Evolutionary conservation across 2,888 invertebrate species (phyloP).

Genomic region (Nomada ferruginata): DNA sequence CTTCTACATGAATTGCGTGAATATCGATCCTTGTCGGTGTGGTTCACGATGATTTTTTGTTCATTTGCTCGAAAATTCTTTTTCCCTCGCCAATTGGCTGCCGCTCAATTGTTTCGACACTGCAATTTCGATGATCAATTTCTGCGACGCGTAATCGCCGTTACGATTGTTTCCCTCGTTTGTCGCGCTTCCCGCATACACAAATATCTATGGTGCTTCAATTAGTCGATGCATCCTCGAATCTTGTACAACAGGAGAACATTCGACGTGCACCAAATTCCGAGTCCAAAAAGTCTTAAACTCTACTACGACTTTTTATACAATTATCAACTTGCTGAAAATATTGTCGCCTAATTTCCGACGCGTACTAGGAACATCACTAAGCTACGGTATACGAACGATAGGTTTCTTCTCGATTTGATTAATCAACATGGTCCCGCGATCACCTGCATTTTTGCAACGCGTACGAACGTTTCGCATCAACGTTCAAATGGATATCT

Average conservation of each 20-base stretch:
- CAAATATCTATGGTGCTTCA: constrained; percentile 3
- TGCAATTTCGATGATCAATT: not conserved
- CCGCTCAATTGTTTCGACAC: constrained; percentile 14
- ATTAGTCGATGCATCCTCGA: not conserved
- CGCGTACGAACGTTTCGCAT: not conserved
- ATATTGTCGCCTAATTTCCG: constrained; percentile 10
- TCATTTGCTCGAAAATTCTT: constrained; percentile 2
- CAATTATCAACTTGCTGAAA: not conserved
- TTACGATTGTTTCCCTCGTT: not conserved
- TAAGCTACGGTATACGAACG: constrained; percentile 25
- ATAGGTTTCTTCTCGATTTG: constrained; percentile 40
- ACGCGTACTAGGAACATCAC: constrained; percentile 18
- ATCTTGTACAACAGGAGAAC: not conserved
- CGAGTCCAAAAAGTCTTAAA: constrained; percentile 9
- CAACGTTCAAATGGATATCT: not conserved
- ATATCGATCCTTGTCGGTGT: constrained; percentile 18
- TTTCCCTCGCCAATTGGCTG: constrained; percentile 10
- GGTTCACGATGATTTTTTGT: not conserved
- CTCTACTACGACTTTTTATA: not conserved
- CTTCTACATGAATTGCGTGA: not conserved
- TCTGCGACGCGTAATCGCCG: constrained; percentile 2
- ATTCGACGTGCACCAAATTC: not conserved
- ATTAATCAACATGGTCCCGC: constrained; percentile 53
- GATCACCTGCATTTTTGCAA: constrained; percentile 31
- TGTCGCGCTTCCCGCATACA: not conserved